Base-by-base conservation (phyloP, 2,888 invertebrate genomes). In the Pyrgus malvae region DNA sequence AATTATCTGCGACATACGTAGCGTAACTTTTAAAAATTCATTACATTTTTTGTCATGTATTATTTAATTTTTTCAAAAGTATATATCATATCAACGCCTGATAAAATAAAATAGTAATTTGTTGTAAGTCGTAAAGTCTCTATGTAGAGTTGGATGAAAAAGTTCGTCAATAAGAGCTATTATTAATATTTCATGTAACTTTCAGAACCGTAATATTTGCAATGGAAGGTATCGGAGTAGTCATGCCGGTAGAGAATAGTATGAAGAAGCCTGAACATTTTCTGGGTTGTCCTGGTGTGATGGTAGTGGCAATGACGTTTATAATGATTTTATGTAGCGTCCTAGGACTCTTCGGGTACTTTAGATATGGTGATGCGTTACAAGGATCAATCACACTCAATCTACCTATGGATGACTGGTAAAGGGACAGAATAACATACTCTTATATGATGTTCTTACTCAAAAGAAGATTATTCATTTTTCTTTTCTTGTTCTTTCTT, bases 181-280 rank as follows among this genome's bases (percentile, higher is more conserved):
- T 25, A 8, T 2, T 8, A 25, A 25, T 3, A 2, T 25, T 9
- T 29, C 29, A 3, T n/a, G 9, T 31, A n/a, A 12, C 4, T 35
- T 35, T 35, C 16, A 92, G 98, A 21, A 99, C 98, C 3, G 98
- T 98, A 1, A 95, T 99, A 67, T 99, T 98, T 78, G 97, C 99
- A 17, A 98, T 99, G 93, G 99, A 99, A 90, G 98, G 97, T 51
- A 98, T 99, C 62, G 96, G 96, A 48, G 95, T 95, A 45, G 96
- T 98, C 11, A 94, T 99, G 92, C 98, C 98, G 0, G 93, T 99
- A 8, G 98, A 98, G 78, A 98, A 98, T 74, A 93, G 94, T 1
- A 98, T 99, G 98, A 92, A 92, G 63, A 93, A 93, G 56, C 97
- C 97, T 0, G 90, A 94, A 56, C 94, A 95, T 54, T 96, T 96